Base-by-base conservation (phyloP, 2,888 invertebrate species). In the Hirudinaria manillensis region DNA sequence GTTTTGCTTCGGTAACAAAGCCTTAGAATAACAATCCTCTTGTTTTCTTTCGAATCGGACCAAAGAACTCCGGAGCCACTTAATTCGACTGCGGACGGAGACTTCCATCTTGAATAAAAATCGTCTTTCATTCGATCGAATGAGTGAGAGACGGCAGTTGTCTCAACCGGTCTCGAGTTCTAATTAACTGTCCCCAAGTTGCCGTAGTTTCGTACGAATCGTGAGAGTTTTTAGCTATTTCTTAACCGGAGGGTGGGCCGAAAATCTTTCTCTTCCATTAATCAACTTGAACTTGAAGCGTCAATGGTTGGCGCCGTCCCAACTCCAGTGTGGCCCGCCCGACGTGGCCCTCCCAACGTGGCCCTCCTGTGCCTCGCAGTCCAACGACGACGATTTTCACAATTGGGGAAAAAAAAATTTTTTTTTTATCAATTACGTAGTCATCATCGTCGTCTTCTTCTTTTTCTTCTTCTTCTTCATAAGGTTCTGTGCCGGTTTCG, bases 361-460 rank as follows among this genome's bases (percentile, higher is more conserved):
- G n/a, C n/a, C n/a, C n/a, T n/a, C n/a, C 45, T 45, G 13, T 45
- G 45, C 45, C 45, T 45, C 45, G 45, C 10, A 16, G n/a, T 45
- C 45, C 45, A 16, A 45, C 45, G 45, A 45, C 45, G 45, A 16
- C 45, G 45, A 45, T 45, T 45, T 45, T 2, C 45, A 45, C 3
- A 16, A 16, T 45, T n/a, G n/a, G n/a, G n/a, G 45, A 45, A 10
- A 45, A 45, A 45, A 16, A 16, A 10, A 45, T 45, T 45, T 16
- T 10, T 10, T 6, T 16, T 10, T 45, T 45, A 45, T 45, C 45
- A 45, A n/a, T n/a, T n/a, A n/a, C n/a, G n/a, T 45, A 10, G 16
- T 45, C 45, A 45, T 45, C 45, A 45, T 24, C 71, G 13, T 51
- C 71, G n/a, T 70, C 70, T 2, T 71, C 71, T 6, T 71, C 71